These are phyloP conservation scores for Myotis vivesi DNA, from an alignment of 2,797 vertebrate genomes.

Conservation along the genomic window DNA sequence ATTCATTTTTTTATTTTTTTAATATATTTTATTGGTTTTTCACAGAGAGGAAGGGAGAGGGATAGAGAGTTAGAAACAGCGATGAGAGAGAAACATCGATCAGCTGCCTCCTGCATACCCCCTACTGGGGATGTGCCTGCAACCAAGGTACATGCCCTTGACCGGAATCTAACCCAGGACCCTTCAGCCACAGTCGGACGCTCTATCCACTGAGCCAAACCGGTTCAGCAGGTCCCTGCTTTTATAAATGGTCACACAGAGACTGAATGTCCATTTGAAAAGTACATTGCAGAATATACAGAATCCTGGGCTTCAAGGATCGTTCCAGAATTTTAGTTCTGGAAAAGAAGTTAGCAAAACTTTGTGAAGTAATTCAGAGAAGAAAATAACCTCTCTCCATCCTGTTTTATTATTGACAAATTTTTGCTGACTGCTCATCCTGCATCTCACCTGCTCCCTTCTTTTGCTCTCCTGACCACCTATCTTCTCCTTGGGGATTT, in stretches of 20 bases:
- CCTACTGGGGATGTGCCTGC: too few species aligned
- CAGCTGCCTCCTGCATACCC: too few species aligned
- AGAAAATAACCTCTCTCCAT: background rate
- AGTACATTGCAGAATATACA: background rate
- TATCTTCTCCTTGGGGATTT: background rate
- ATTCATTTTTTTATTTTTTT: too few species aligned
- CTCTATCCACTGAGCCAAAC: too few species aligned
- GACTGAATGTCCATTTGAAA: background rate
- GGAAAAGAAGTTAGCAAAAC: constrained; percentile 18
- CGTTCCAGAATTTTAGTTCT: constrained; percentile 18
- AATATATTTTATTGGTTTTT: too few species aligned
- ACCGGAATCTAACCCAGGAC: too few species aligned
- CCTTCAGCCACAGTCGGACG: too few species aligned
- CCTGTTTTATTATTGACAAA: background rate
- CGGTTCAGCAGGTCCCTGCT: background rate
- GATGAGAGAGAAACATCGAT: too few species aligned
- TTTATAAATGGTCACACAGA: background rate
- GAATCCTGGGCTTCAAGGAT: background rate
- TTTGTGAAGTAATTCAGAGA: background rate
- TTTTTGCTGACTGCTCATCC: background rate
- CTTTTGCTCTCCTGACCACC: background rate
- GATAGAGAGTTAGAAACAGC: too few species aligned
- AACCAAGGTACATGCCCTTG: too few species aligned
- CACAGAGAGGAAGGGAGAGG: too few species aligned
- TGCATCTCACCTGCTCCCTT: background rate